Evolutionary conservation across 2,797 vertebrate species (phyloP).

Genomic region (Sebastiscus tertius): DNA sequence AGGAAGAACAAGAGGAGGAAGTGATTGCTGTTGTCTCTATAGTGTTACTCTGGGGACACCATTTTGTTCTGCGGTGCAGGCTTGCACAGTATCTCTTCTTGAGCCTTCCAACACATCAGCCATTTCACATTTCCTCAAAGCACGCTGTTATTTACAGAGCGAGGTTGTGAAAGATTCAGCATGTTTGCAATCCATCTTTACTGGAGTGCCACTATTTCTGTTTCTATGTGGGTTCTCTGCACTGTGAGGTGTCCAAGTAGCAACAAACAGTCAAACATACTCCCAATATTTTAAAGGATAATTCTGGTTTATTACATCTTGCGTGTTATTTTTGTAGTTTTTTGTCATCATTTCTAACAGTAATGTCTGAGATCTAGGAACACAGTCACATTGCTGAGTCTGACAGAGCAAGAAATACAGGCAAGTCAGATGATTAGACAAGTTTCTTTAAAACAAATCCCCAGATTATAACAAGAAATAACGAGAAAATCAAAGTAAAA

Average conservation of each 20-base stretch:
- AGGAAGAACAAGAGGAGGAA: conserved; percentile 49
- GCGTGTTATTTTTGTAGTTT: neutral
- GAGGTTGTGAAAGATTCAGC: conserved; percentile 38
- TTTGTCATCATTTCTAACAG: neutral
- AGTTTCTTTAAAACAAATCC: neutral
- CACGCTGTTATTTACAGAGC: conserved; percentile 40
- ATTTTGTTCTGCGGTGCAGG: conserved; percentile 39
- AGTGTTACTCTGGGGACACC: conserved; percentile 48
- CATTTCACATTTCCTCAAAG: conserved; percentile 56
- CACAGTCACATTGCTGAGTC: neutral
- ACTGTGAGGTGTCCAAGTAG: neutral
- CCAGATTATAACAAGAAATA: neutral
- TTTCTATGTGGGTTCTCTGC: neutral
- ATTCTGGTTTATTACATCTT: neutral
- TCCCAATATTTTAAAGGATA: neutral
- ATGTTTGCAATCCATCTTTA: conserved; percentile 34
- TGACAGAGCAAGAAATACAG: neutral
- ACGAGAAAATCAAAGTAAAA: neutral
- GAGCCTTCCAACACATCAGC: conserved; percentile 41
- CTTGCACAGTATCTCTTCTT: conserved; percentile 26
- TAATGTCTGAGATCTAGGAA: neutral
- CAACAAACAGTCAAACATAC: neutral
- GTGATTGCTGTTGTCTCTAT: conserved; percentile 43
- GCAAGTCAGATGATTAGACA: neutral
- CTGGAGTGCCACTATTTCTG: neutral